Evolutionary conservation across 1,140 invertebrate genomes (phyloP), one percentile per base, ranked within the genome.

Genomic region (Drosophila ananassae): DNA sequence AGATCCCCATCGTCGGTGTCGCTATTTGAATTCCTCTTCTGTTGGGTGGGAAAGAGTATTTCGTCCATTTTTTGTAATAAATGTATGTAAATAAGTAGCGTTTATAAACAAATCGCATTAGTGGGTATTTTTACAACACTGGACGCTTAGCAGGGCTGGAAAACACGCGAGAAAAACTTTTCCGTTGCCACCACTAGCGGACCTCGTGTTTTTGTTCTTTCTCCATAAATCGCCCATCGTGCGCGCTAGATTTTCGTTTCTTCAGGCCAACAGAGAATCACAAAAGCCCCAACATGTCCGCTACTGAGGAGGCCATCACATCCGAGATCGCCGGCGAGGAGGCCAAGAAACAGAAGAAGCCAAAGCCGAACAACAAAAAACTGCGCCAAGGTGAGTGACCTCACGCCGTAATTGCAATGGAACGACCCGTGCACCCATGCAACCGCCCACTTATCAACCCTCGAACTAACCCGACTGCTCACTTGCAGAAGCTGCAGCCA

Each of bases 321-420:
- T 10, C 59, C 41, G 71, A 72, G 37, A 68, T 72, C 24, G 30
- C 50, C 24, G 67, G 75, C 32, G 90, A 90, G 7, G 87, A 91
- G 22, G 58, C 48, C 4, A 91, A 91, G 72, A 91, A 91, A 69
- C 84, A 84, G 55, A 91, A 91, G 66, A 91, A 91, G 63, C 90
- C 90, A 52, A 91, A 91, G 63, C 90, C 90, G 53, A 91, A 91
- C 77, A 91, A 91, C 52, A 91, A 91, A 34, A 91, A 91, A 50
- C 51, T 91, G 58, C 77, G 90, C 37, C 90, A 91, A 90, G 90
- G 90, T 91, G 68, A 83, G 84, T 74, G 62, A 76, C 83, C 83
- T 61, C 46, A 47, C 56, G 30, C 44, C 10, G 30, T 62, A 51
- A 48, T 52, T 60, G 59, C 39, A 56, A 39, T 48, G 48, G 46